phyloP scores from a whole-genome alignment of 2,797 vertebrate species.

The Hippoglossus hippoglossus region DNA sequence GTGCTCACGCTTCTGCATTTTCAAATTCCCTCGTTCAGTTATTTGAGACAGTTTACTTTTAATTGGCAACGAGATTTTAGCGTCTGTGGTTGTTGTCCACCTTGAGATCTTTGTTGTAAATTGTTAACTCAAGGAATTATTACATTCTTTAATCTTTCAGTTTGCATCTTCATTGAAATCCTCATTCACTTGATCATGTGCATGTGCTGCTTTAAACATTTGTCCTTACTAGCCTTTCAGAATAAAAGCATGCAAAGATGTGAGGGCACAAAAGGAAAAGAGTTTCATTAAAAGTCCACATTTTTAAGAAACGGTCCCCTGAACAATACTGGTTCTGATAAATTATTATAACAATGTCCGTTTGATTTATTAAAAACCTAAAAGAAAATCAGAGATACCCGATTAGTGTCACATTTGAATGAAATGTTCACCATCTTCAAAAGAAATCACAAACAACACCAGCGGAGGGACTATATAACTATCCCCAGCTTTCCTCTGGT shows the following conservation, averaged over 20 bases:
- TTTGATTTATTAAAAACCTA: neutral
- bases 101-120: neutral
- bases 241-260: neutral
- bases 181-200: too few species aligned
- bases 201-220: neutral
- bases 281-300: neutral
- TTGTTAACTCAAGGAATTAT: too few species aligned
- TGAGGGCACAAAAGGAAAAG: too few species aligned
- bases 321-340: neutral
- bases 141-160: too few species aligned
- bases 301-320: neutral
- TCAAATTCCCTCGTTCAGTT: neutral
- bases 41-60: neutral
- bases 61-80: too few species aligned
- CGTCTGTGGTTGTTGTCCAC: neutral
- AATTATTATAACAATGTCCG: neutral
- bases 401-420: constrained; percentile 25
- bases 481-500: constrained; percentile 24
- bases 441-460: constrained; percentile 19
- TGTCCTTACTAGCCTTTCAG: neutral
- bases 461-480: constrained; percentile 4
- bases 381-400: constrained; percentile 15
- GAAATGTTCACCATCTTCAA: constrained; percentile 8
- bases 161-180: too few species aligned
- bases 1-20: neutral